Evolutionary conservation across 2,797 vertebrate species (phyloP).

Genomic region (Cossypha caffra): DNA sequence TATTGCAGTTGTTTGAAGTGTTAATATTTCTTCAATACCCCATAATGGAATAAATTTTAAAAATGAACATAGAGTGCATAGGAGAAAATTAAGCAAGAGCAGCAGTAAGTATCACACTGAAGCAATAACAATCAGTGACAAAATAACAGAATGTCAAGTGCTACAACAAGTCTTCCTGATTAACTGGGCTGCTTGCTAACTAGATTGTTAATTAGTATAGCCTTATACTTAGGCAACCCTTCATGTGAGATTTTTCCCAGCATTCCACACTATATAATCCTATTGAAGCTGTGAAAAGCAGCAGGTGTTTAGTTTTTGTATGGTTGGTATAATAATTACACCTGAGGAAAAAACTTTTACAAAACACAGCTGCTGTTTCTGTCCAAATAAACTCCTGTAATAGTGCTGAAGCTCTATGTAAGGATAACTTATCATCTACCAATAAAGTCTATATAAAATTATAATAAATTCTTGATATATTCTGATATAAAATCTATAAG

Average conservation of each 20-base stretch:
- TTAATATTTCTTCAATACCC: neutral
- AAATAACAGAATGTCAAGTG: neutral
- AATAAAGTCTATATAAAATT: no score
- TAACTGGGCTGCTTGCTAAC: neutral
- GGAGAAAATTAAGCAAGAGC: neutral
- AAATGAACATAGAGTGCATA: neutral
- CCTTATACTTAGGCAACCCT: neutral
- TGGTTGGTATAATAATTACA: neutral
- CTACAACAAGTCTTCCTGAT: neutral
- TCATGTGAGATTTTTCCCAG: slow-evolving; percentile 16
- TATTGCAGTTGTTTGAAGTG: neutral
- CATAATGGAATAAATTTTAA: neutral
- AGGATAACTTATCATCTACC: neutral
- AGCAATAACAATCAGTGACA: neutral
- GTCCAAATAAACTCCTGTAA: neutral
- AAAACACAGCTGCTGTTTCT: neutral
- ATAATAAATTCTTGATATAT: no score
- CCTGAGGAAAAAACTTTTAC: neutral
- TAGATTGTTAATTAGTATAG: neutral
- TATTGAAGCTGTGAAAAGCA: slow-evolving; percentile 35
- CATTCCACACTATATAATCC: neutral
- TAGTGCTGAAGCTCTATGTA: neutral
- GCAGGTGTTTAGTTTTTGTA: neutral
- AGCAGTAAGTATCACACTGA: neutral
- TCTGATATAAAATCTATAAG: neutral